A percentile compares a stretch with the other conserved stretches of the same genome.
These are phyloP conservation scores for Acridotheres tristis DNA, from an alignment of 2,797 vertebrate genomes.

Conservation along the genomic window DNA sequence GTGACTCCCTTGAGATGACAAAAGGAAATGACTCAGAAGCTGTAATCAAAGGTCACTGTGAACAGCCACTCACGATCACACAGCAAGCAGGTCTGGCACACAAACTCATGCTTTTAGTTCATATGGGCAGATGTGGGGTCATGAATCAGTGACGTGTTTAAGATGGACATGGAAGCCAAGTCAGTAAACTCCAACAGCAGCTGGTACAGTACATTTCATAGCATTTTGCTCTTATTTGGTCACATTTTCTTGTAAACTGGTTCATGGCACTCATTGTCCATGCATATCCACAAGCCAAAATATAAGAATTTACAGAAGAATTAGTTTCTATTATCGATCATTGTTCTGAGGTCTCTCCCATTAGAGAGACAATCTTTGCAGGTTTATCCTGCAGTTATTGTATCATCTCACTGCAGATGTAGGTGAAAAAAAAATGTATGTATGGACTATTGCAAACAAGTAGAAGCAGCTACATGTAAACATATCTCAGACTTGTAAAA, in stretches of 20 bases:
- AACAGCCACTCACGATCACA: slow-evolving; percentile 76
- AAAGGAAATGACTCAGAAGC: slow-evolving; percentile 78
- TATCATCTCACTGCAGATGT: slow-evolving; percentile 64
- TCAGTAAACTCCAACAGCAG: slow-evolving; percentile 75
- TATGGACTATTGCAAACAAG: slow-evolving; percentile 78
- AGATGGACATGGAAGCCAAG: slow-evolving; percentile 75
- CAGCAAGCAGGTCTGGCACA: slow-evolving; percentile 80
- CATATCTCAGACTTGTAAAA: slow-evolving; percentile 80
- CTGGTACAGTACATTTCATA: slow-evolving; percentile 74
- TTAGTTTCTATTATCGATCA: slow-evolving; percentile 31
- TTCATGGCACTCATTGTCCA: slow-evolving; percentile 77
- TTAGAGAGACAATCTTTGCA: slow-evolving; percentile 41
- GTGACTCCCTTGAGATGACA: slow-evolving; percentile 95
- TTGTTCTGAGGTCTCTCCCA: slow-evolving; percentile 39
- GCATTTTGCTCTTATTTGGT: slow-evolving; percentile 78
- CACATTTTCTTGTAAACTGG: slow-evolving; percentile 82
- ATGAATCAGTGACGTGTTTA: slow-evolving; percentile 68
- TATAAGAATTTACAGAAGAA: slow-evolving; percentile 68
- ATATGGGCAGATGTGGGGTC: slow-evolving; percentile 72
- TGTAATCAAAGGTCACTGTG: slow-evolving; percentile 36
- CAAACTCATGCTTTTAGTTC: slow-evolving; percentile 88
- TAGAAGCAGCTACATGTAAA: slow-evolving; percentile 88
- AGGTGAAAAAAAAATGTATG: slow-evolving; percentile 67
- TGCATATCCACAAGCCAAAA: slow-evolving; percentile 77
- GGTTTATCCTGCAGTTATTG: slow-evolving; percentile 63